Percentiles rank a stretch among this genome's conserved stretches.
These are phyloP conservation scores for Typhlomys cinereus DNA, from an alignment of 2,113 vertebrate species.

Conservation along the genomic window DNA sequence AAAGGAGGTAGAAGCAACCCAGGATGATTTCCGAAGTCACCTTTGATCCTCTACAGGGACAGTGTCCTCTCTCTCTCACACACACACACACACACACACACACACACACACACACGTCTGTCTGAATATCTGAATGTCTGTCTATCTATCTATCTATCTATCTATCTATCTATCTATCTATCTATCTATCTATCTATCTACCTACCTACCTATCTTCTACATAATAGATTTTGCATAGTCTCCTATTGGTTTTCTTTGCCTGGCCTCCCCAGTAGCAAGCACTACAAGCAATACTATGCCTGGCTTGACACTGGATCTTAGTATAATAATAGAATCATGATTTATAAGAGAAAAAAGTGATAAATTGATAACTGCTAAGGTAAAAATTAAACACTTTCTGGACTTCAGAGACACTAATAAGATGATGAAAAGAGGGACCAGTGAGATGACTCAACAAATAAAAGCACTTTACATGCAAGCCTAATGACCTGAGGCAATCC, in stretches of 20 bases:
- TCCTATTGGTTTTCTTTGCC: neutral
- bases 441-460: too few species aligned
- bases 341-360: neutral
- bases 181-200: too few species aligned
- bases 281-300: neutral
- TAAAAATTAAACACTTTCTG: slow-evolving; percentile 30
- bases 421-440: slow-evolving; percentile 39
- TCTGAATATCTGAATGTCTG: too few species aligned
- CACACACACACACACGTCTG: neutral
- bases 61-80: too few species aligned
- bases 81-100: too few species aligned
- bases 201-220: neutral
- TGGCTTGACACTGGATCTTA: neutral
- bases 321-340: neutral
- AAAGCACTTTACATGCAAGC: too few species aligned
- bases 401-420: neutral
- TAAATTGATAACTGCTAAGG: neutral
- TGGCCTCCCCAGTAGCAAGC: neutral
- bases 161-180: too few species aligned
- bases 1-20: too few species aligned
- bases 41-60: too few species aligned
- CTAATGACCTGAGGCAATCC: too few species aligned
- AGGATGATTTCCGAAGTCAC: too few species aligned
- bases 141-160: too few species aligned
- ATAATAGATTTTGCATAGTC: neutral